A percentile compares a stretch with the other conserved stretches of the same genome.
phyloP scores from a whole-genome alignment of 1,140 invertebrate species.

The Oryctes rhinoceros region DNA sequence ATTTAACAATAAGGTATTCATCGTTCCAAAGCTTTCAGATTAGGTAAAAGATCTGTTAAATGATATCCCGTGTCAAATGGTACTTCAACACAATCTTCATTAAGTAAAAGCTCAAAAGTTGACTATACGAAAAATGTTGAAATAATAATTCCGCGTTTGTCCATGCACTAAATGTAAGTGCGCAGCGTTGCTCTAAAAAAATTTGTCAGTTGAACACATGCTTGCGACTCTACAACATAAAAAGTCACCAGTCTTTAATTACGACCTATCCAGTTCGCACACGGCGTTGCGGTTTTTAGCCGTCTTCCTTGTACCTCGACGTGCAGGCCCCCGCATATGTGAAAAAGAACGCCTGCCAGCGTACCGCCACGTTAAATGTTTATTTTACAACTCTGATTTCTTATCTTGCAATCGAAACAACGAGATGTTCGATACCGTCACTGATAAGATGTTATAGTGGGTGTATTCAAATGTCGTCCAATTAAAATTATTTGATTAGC shows the following conservation, averaged over 20 bases:
- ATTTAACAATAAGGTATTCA: no score
- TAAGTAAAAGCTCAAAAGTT: no score
- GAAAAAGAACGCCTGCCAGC: background rate
- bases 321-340: background rate
- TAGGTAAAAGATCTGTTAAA: no score
- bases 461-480: slow-evolving; percentile 43
- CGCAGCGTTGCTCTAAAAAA: background rate
- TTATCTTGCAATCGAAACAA: slow-evolving; percentile 39
- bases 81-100: no score
- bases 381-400: slow-evolving; percentile 43
- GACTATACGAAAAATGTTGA: no score
- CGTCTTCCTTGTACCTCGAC: background rate
- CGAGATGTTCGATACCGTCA: slow-evolving; percentile 33
- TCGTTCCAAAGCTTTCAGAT: no score
- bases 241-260: slow-evolving; percentile 39
- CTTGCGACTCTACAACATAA: background rate
- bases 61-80: no score
- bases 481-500: slow-evolving; percentile 42
- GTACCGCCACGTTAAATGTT: slow-evolving; percentile 23
- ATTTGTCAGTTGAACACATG: background rate
- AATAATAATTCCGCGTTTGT: no score
- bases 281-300: background rate
- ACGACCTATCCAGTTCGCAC: slow-evolving; percentile 12
- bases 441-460: slow-evolving; percentile 42
- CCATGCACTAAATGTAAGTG: background rate